Evolutionary conservation across 2,797 vertebrate species (phyloP), one percentile per base, ranked within the genome.

Genomic region (Onychomys arenicola): DNA sequence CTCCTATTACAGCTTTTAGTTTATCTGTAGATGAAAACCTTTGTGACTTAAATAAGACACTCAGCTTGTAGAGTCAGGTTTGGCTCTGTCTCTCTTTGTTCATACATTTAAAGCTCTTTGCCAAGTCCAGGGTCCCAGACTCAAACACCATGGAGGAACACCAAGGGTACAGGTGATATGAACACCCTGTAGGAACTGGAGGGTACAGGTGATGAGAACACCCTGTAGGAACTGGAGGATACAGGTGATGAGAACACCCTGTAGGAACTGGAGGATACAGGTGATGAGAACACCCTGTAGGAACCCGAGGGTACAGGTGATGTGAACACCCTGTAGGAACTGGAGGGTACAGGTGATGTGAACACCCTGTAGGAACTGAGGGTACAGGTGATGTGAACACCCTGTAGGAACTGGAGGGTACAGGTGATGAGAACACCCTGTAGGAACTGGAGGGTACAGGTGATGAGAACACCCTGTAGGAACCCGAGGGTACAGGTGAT

Each of bases 1-100:
- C 75, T 96, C 80, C 52, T 49, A n/a, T 94, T 94, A 93, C 63
- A 91, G 89, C 29, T 55, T 76, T 96, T 85, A 25, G 71, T 93
- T 97, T 96, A 96, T 97, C 95, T 97, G 46, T 93, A 97, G 93
- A 91, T 90, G 83, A 61, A 96, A 97, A 93, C 80, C 71, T 95
- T 95, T 75, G 80, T 29, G 52, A 97, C 46, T 96, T 94, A 94
- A 97, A 92, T 93, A 96, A 96, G 97, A 88, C 63, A 73, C 89
- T 96, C 80, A 84, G 75, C 46, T 61, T 87, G 61, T 52, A 37
- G 95, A 73, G n/a, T 83, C 89, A 95, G 89, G 63, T 55, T 92
- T 89, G 91, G 75, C 80, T 96, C 75, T 95, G 83, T 78, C 86
- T 96, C 91, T 97, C 78, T 78, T 96, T 49, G 90, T n/a, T 5